Evolutionary conservation across 1,140 invertebrate species (phyloP), one percentile per base, ranked within the genome.

Genomic region (Steinernema khuongi): DNA sequence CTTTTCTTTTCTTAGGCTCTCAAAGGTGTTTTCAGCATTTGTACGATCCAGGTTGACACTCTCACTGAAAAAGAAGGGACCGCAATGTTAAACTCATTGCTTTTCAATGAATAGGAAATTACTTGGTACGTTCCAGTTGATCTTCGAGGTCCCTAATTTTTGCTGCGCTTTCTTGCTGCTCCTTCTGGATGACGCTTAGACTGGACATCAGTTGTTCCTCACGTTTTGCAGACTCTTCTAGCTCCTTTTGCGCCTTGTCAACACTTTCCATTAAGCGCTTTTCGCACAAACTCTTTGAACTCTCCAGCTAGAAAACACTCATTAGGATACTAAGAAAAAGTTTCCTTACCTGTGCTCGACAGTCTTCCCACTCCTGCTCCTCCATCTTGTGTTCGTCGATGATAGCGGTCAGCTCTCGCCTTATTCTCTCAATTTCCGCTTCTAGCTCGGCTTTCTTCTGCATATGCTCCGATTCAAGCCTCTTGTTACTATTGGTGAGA

Each of bases 361-460:
- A 17, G 50, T 60, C 50, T 26, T 60, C 50, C 50, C 50, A 60
- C 26, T 60, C 50, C 50, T 60, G 50, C 19, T 26, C 14, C 19
- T 60, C 50, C 50, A 60, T 60, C 22, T 60, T 60, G 19, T 60
- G 50, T 22, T 60, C 50, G 11, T 60, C 50, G 50, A 60, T 26
- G 50, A 60, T 60, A n/a, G 50, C 50, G 4, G 50, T n/a, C 14
- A 60, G 50, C 22, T 60, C 50, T 22, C 26, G 14, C 19, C 50
- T 11, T 7, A 60, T 60, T 26, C 50, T 14, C 19, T 60, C 50
- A 11, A 60, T 60, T 60, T 60, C 50, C 4, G 11, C 50, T 22
- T 60, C 50, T 22, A 60, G 26, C 14, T 60, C 22, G 14, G 19
- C 50, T 26, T 22, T 60, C 19, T 14, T 14, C 22, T 60, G 50